Evolutionary conservation across 2,797 vertebrate genomes (phyloP).

Genomic region (Typhlichthys eigenmanni): DNA sequence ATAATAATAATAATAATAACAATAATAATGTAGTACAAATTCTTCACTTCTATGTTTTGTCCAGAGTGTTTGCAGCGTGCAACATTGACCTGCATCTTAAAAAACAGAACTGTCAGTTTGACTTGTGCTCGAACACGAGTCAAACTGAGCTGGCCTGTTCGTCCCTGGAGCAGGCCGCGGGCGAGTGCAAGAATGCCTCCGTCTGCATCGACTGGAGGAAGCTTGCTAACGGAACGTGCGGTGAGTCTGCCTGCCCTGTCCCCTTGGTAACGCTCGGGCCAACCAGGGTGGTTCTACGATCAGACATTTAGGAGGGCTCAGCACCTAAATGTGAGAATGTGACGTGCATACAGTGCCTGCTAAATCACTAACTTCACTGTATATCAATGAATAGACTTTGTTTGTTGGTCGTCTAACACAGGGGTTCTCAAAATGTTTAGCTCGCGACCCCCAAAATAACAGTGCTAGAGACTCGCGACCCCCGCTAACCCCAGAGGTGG

Average conservation of each 20-base stretch:
- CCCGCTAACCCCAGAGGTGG: no score
- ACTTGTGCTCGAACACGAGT: conserved; percentile 35
- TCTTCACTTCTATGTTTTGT: not conserved
- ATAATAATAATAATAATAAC: not conserved
- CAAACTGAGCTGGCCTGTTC: conserved; percentile 42
- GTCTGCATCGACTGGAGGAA: conserved; percentile 70
- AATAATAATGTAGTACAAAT: not conserved
- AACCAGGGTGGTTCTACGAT: no score
- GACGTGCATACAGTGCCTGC: no score
- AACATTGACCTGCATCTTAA: conserved; percentile 36
- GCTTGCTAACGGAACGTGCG: conserved; percentile 63
- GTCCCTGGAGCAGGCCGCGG: conserved; percentile 60
- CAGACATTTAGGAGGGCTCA: no score
- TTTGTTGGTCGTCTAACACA: no score
- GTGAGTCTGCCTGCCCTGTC: conserved; percentile 47
- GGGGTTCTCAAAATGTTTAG: no score
- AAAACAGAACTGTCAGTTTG: conserved; percentile 62
- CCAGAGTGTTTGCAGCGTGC: conserved; percentile 69
- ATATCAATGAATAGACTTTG: no score
- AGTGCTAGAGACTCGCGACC: no score
- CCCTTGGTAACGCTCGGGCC: not conserved
- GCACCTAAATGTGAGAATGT: no score
- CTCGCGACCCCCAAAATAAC: no score
- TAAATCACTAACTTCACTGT: no score
- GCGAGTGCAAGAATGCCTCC: conserved; percentile 53